A percentile compares a stretch with the other conserved stretches of the same genome.
Evolutionary conservation across 2,113 vertebrate species (phyloP).

Genomic region (Pelecanoides urinatrix): DNA sequence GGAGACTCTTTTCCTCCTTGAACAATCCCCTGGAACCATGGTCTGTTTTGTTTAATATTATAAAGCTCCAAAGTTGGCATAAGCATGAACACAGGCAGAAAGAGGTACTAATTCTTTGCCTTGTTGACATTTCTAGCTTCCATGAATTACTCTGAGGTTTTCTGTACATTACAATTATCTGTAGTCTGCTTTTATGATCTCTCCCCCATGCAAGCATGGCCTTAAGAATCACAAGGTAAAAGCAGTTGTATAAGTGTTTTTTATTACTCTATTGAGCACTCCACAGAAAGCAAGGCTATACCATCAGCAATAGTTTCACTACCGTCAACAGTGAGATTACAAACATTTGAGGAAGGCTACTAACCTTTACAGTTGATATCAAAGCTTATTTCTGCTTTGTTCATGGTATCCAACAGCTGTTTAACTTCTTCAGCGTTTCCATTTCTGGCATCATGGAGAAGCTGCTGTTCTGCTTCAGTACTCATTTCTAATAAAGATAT

Average conservation of each 20-base stretch:
- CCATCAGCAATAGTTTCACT: not conserved
- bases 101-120: not conserved
- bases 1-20: not conserved
- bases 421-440: conserved; percentile 85
- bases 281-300: not conserved
- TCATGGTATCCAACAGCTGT: conserved; percentile 76
- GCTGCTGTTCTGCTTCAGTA: conserved; percentile 84
- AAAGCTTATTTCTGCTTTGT: conserved; percentile 74
- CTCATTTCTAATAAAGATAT: conserved; percentile 67
- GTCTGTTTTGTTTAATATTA: not conserved
- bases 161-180: not conserved
- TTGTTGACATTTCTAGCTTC: not conserved
- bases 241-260: not conserved
- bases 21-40: not conserved
- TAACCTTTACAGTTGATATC: conserved; percentile 96
- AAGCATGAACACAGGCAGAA: not conserved
- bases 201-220: not conserved
- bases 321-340: not conserved
- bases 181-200: not conserved
- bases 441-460: conserved; percentile 89
- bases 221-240: not conserved
- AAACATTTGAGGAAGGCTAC: not conserved
- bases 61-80: not conserved
- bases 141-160: not conserved
- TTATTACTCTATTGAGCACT: not conserved